These are phyloP conservation scores for Julus scandinavius DNA, from an alignment of 2,888 invertebrate genomes.

Conservation along the genomic window DNA sequence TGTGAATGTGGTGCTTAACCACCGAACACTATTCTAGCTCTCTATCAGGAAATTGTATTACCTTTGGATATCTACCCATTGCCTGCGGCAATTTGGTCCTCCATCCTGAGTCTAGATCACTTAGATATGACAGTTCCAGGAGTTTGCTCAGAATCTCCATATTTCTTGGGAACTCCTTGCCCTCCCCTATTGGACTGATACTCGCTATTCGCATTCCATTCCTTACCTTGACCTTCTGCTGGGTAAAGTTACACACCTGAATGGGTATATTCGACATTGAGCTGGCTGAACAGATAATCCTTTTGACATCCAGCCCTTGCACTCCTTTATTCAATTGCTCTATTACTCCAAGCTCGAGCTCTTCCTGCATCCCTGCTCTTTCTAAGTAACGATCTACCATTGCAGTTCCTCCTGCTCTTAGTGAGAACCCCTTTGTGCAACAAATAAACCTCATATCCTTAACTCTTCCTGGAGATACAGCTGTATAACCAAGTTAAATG, in stretches of 20 bases:
- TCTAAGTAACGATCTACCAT: too few relatives aligned
- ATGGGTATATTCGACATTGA: neutral
- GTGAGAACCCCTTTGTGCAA: too few relatives aligned
- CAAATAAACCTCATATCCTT: too few relatives aligned
- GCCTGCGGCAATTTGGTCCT: neutral
- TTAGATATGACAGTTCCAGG: neutral
- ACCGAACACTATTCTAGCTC: neutral
- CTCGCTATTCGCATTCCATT: neutral
- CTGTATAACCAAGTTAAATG: too few relatives aligned
- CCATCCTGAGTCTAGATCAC: neutral
- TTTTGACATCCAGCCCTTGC: too few relatives aligned
- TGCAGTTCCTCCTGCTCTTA: too few relatives aligned
- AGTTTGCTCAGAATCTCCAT: neutral
- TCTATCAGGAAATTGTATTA: neutral
- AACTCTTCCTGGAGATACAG: too few relatives aligned
- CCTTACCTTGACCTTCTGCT: too few relatives aligned
- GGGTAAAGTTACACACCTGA: neutral
- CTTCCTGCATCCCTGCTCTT: neutral
- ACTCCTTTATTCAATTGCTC: too few relatives aligned
- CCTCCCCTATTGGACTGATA: neutral
- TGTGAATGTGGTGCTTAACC: neutral
- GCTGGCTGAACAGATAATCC: too few relatives aligned
- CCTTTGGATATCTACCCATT: neutral
- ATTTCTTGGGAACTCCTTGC: neutral
- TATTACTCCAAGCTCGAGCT: neutral